Base-by-base conservation (phyloP, 2,888 invertebrate genomes). In the Chrysolina oricalcia region DNA sequence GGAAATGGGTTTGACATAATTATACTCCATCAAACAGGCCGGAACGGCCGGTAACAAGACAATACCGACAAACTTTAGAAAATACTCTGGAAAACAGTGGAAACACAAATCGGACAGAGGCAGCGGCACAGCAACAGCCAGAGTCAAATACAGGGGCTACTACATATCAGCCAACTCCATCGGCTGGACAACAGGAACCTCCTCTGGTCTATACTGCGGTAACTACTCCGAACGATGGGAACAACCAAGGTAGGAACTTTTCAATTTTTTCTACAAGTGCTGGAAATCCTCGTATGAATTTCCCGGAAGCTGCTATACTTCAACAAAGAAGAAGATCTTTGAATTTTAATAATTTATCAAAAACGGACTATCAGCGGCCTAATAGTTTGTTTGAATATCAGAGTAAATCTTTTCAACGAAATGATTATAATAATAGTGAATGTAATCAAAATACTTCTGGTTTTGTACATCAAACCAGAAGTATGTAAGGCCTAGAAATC, bases 21-120 rank as follows among this genome's bases (percentile, higher is more conserved):
- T n/a, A 17, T 17, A 50, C 50, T n/a, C 50, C 50, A 50, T 50
- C 50, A 17, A 50, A 1, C 17, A 50, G 13, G 17, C n/a, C 50
- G n/a, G 50, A 50, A 17, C 50, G 50, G 50, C 50, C 50, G 50
- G 50, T 50, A 19, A 50, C 50, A 17, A 50, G 50, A 17, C 50
- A 50, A 50, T 50, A 50, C 50, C 50, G 50, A 50, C 50, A 50
- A 50, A 50, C 50, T 50, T 50, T 50, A 50, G 17, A 50, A 50
- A 50, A 50, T 43, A 3, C 43, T 13, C 15, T 43, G 43, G 43
- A 43, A 43, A 43, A 43, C 50, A 50, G 17, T 13, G 43, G 15
- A 43, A 43, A 43, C 50, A 50, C 8, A n/a, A 50, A 50, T 50
- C 17, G n/a, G 17, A 19, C 13, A n/a, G 50, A 17, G 17, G 50